Percentiles rank a stretch among this genome's conserved stretches.
Evolutionary conservation across 2,113 vertebrate genomes (phyloP).

Genomic region (Pyxicephalus adspersus): DNA sequence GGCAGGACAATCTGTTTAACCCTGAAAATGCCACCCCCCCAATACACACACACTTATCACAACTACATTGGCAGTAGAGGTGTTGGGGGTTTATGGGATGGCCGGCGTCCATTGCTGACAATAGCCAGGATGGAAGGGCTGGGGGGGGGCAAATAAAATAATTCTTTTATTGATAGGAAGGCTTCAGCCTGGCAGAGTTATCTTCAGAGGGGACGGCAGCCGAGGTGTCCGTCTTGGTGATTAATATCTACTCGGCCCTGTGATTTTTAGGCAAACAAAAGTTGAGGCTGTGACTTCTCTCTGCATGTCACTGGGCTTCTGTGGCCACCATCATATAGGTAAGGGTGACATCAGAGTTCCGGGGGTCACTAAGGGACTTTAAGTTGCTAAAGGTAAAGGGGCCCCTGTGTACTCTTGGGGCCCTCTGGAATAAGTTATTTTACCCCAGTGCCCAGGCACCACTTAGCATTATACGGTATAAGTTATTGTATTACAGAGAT

Average conservation of each 20-base stretch:
- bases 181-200: conserved; percentile 66
- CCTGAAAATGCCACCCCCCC: conserved; percentile 13
- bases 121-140: conserved; percentile 78
- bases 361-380: no score
- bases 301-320: not conserved
- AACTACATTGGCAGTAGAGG: not conserved
- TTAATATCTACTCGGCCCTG: conserved; percentile 44
- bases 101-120: conserved; percentile 85
- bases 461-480: no score
- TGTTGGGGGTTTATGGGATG: conserved; percentile 66
- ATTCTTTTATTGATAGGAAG: conserved; percentile 86
- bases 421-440: no score
- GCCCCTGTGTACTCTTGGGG: no score
- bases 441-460: no score
- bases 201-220: conserved; percentile 56
- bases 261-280: conserved; percentile 35
- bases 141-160: conserved; percentile 95
- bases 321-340: not conserved
- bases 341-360: no score
- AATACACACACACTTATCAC: not conserved
- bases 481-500: no score
- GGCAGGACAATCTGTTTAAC: conserved; percentile 90
- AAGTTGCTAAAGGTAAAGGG: no score
- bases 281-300: not conserved
- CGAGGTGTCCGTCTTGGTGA: conserved; percentile 48